Evolutionary conservation across 2,113 vertebrate genomes (phyloP), one percentile per base, ranked within the genome.

Genomic region (Arizona elegans): DNA sequence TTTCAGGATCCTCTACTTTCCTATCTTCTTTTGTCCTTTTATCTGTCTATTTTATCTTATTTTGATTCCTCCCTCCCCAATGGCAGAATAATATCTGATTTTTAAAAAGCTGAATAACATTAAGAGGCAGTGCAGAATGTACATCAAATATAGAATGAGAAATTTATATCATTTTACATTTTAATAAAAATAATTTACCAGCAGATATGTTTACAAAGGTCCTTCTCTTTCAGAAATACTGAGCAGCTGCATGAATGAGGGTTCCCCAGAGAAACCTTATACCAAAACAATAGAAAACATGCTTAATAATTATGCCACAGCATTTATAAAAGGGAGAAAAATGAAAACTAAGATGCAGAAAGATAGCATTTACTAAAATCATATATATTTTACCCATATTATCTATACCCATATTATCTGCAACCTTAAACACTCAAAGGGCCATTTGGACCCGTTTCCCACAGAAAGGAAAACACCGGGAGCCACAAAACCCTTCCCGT

Each of bases 201-300:
- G 96, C 98, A 98, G 62, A 98, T 98, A 93, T 98, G 98, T 95
- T 96, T 98, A 93, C 98, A 98, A 12, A 97, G 97, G 58, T 98
- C 97, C 88, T 65, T 95, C 93, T 97, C 96, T 96, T 95, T 98
- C 92, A 92, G 92, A 96, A 97, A 98, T 4, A 88, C 93, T 13
- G 96, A 87, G 75, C 98, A 98, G 70, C 94, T 97, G 95, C 98
- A 98, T 1, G 96, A 94, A 91, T 98, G 98, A 56, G 96, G 98
- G 94, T 98, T 97, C 70, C 98, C 98, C 92, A 98, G 92, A 52
- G 94, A 97, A 89, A 98, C 98, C 98, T 98, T 87, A 92, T 86
- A 89, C 7, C 75, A 92, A 96, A 94, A 92, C 86, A 56, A 85
- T 0, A 75, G 55, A 93, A 90, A 90, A 43, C 33, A 43, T 5